These are phyloP conservation scores for Odontothrips loti DNA, from an alignment of 2,888 invertebrate species.

Conservation along the genomic window DNA sequence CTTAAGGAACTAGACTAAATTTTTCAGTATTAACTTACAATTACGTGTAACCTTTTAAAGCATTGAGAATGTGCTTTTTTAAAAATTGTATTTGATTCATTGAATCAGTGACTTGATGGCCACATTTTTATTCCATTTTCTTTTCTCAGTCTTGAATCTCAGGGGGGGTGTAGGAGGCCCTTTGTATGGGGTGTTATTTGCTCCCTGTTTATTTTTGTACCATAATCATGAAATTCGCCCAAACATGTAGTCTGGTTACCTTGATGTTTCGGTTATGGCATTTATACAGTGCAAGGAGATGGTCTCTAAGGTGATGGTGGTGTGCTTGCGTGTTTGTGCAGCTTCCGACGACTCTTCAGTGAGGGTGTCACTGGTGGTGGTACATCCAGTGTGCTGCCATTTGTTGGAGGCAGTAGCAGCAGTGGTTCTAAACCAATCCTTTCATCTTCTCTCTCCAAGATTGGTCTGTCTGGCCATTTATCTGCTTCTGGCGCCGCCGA, in stretches of 20 bases:
- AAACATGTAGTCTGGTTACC: not conserved
- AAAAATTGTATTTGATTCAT: not conserved
- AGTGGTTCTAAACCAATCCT: slow-evolving; percentile 66
- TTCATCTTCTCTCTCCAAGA: slow-evolving; percentile 67
- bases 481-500: slow-evolving; percentile 18
- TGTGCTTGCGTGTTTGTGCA: slow-evolving; percentile 46
- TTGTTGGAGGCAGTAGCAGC: slow-evolving; percentile 55
- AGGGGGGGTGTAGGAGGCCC: not conserved
- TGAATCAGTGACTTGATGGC: not conserved
- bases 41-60: not conserved
- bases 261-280: not conserved
- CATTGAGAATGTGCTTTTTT: not conserved
- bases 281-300: not conserved
- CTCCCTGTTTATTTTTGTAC: not conserved
- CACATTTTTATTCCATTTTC: not conserved
- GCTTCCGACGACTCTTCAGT: slow-evolving; percentile 87
- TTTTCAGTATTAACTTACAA: slow-evolving; percentile 30
- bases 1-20: slow-evolving; percentile 29
- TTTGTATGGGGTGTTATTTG: no score
- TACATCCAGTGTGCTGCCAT: slow-evolving; percentile 49
- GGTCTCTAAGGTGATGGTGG: slow-evolving; percentile 26
- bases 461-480: slow-evolving; percentile 52
- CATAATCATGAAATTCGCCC: not conserved
- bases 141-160: not conserved
- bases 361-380: slow-evolving; percentile 58